Evolutionary conservation across 1,140 invertebrate species (phyloP), one percentile per base, ranked within the genome.

Genomic region (Trigoniulus corallinus): DNA sequence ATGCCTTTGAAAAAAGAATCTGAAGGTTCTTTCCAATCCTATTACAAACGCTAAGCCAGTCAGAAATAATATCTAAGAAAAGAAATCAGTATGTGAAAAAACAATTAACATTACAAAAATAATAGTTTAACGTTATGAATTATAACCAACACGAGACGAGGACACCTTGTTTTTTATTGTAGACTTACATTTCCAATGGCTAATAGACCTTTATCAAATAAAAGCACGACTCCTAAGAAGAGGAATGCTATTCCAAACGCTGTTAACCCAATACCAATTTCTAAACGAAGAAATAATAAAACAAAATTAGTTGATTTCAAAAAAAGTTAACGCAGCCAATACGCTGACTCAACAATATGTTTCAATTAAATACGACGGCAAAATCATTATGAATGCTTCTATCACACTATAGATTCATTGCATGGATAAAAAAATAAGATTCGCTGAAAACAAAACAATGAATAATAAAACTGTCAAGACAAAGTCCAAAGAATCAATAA

Each of bases 1-100:
- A 64, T 98, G 92, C 51, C 79, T 71, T 75, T 98, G 94, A 67
- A 99, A 98, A 71, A 99, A 99, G 65, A 99, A 99, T 62, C 84
- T 79, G 58, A 97, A 82, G 24, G 94, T 98, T 64, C 93, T 73
- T 69, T 93, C 84, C 34, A 97, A 72, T 1, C 95, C 95, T 61
- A 98, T 97, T 1, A 98, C 88, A 72, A 93, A 93, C 40, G 82
- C 87, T 41, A 99, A 73, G 23, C 96, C 96, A 59, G 78, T 74
- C 58, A 99, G 82, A 68, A 99, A 99, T 27, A 99, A 71, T 53
- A 97, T 87, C 85, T 88, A 65, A 56, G 77, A 70, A 49, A 49
- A 52, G 54, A 49, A 58, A n/a, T n/a, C n/a, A n/a, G n/a, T n/a
- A n/a, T n/a, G n/a, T n/a, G n/a, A 39, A 48, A 54, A 48, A 56